Evolutionary conservation across 2,797 vertebrate species (phyloP).

Genomic region (Triplophysa yarkandensis): DNA sequence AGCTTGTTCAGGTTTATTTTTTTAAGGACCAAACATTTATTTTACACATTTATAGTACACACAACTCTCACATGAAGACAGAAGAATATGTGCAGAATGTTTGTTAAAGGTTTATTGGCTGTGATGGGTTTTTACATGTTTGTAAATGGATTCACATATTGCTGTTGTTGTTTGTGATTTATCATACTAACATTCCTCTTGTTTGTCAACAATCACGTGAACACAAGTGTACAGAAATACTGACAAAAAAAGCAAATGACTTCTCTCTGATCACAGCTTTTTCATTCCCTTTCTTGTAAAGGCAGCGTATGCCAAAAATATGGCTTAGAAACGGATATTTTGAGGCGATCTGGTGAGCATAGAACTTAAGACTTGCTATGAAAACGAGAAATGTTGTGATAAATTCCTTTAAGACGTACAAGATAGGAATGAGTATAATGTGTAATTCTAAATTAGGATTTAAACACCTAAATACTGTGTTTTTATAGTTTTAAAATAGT

Average conservation of each 20-base stretch:
- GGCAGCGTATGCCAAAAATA: constrained; percentile 21
- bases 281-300: constrained; percentile 5
- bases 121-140: constrained; percentile 6
- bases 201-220: constrained; percentile 15
- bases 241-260: neutral
- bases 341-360: constrained; percentile 16
- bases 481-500: neutral
- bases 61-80: no score
- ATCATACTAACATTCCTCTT: neutral
- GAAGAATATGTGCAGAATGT: neutral
- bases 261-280: constrained; percentile 1
- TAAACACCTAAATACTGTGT: neutral
- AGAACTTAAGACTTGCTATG: neutral
- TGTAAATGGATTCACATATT: constrained; percentile 25
- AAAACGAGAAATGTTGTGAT: neutral
- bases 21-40: neutral
- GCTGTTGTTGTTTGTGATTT: constrained; percentile 5
- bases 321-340: constrained; percentile 25
- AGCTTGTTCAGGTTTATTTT: neutral
- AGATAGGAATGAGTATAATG: constrained; percentile 13
- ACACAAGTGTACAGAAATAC: constrained; percentile 9
- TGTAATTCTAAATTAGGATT: neutral
- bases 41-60: neutral
- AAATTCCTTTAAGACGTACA: neutral
- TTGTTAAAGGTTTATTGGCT: constrained; percentile 31